Conservation (phyloP, 2,888 invertebrate genomes). For the Drosophila mettleri region DNA sequence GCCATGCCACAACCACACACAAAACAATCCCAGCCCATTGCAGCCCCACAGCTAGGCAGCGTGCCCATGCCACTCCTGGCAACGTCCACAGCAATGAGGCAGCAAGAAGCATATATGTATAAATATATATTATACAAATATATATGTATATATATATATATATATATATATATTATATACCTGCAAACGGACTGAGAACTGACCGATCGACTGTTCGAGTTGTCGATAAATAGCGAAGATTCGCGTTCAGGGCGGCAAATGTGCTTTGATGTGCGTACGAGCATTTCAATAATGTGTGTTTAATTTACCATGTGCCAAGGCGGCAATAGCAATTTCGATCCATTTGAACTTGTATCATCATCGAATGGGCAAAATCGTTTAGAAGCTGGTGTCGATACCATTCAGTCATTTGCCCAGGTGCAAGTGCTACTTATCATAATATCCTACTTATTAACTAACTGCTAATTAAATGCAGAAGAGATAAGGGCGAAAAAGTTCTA, state of each 20-base stretch:
- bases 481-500: neutral
- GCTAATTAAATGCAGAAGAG: neutral
- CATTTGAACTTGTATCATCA: constrained; percentile 20
- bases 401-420: neutral
- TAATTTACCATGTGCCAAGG: constrained; percentile 53
- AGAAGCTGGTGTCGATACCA: neutral
- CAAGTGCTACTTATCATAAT: neutral
- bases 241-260: constrained; percentile 37
- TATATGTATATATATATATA: constrained; percentile 9
- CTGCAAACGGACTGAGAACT: constrained; percentile 38
- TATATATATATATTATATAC: constrained; percentile 17
- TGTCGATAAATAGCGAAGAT: constrained; percentile 57
- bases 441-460: neutral
- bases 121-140: constrained; percentile 7
- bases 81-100: constrained; percentile 21
- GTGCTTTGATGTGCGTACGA: constrained; percentile 52
- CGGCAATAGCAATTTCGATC: constrained; percentile 40
- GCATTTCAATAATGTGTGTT: constrained; percentile 41
- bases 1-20: constrained; percentile 17
- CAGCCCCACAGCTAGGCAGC: constrained; percentile 49
- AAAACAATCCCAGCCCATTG: constrained; percentile 23
- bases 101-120: constrained; percentile 4
- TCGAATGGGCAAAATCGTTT: constrained; percentile 1
- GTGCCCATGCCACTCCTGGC: constrained; percentile 11
- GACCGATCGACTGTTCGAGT: constrained; percentile 52